Percentiles rank a stretch among this genome's conserved stretches.
Evolutionary conservation across 2,113 vertebrate species (phyloP).

Genomic region (Scopus umbretta): DNA sequence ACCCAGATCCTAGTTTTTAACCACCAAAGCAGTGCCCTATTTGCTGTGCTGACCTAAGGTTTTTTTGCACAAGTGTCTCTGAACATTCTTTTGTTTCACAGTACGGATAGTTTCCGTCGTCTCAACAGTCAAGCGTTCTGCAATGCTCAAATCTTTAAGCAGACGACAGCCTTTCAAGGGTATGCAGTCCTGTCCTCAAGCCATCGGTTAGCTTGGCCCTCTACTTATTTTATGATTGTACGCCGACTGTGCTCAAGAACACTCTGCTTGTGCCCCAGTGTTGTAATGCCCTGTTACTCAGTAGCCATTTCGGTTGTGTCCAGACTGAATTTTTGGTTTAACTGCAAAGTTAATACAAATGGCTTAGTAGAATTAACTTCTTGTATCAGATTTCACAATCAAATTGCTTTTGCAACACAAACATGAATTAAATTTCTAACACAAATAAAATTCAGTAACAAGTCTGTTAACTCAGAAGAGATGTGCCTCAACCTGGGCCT

Average conservation of each 20-base stretch:
- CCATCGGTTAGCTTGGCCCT: fast-evolving
- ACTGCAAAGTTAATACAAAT: neutral
- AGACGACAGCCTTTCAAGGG: neutral
- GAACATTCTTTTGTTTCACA: fast-evolving
- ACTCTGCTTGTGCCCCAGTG: neutral
- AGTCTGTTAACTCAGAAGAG: neutral
- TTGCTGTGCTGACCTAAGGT: neutral
- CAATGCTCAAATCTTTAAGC: neutral
- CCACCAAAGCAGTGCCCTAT: neutral
- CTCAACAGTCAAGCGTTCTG: neutral
- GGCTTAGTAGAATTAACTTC: neutral
- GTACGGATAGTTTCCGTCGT: too few species aligned
- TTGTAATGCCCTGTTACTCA: neutral
- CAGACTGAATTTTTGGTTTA: neutral
- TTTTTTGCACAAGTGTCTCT: neutral
- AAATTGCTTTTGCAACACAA: neutral
- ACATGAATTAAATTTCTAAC: neutral
- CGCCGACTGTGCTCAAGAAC: neutral
- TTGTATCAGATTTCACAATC: neutral
- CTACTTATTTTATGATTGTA: fast-evolving
- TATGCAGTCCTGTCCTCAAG: neutral
- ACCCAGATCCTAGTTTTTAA: neutral
- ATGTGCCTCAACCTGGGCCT: neutral
- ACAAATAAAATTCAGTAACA: neutral
- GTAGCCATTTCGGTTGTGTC: neutral